Base-by-base conservation (phyloP, 2,888 invertebrate species). In the Zygogramma bicolorata region DNA sequence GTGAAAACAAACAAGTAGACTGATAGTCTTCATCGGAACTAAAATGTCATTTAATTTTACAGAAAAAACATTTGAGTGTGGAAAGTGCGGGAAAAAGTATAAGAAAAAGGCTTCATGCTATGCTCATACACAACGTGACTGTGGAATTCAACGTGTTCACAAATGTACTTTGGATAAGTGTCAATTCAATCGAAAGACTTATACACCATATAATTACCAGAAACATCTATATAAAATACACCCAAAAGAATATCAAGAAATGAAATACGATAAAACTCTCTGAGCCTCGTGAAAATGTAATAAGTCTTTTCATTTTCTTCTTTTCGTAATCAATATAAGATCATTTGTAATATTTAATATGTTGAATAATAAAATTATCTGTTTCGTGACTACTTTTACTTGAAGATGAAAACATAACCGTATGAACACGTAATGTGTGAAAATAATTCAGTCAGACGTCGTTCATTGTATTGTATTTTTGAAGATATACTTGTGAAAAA, bases 201-300 rank as follows among this genome's bases (percentile, higher is more conserved):
- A 60, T 13, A 60, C 60, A 22, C 60, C 60, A 18, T 60, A 60
- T 34, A 60, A 60, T 60, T 60, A 60, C 38, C 34, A 20, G 18
- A 60, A 60, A 60, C 60, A 60, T 38, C 38, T 60, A 3, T 60
- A 60, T 20, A 60, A 60, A 34, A 22, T 60, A 22, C 60, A 60
- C 20, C 60, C 38, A 3, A 13, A 38, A 20, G 60, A 60, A 38
- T 38, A 60, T 20, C 60, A 60, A 20, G 10, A 22, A 49, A 53
- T 65, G 49, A 65, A 31, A 65, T 13, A 46, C 15, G 46, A 46
- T 18, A 18, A 20, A 46, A 0, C 6, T 18, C 5, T 7, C 5
- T 46, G 1, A 46, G 18, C 2, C 18, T 10, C n/a, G 31, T n/a
- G 7, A 0, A 10, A 38, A 38, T 38, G n/a, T 13, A 38, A 38